Evolutionary conservation across 2,797 vertebrate genomes (phyloP), one percentile per base, ranked within the genome.

Genomic region (Uromys caudimaculatus): DNA sequence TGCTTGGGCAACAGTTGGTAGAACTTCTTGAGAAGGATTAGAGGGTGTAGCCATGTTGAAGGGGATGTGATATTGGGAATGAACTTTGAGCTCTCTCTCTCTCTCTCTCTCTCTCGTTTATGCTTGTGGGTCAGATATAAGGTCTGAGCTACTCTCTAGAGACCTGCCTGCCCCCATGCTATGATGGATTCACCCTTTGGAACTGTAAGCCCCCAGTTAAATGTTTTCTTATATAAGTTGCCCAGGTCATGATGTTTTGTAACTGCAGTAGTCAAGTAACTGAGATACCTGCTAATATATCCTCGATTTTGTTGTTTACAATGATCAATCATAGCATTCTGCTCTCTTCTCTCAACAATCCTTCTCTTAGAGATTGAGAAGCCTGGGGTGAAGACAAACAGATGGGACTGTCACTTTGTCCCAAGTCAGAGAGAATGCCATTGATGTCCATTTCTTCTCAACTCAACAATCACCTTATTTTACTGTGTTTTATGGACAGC

Each of bases 361-460:
- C 38, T 38, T 81, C 90, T 75, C 54, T 85, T 27, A 83, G 54
- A 35, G 56, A 52, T 52, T 82, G 93, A 75, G 69, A 91, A 89
- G 62, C 16, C 12, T 23, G 50, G 85, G 71, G 41, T 79, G 27
- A 76, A 60, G 83, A 86, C 44, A 41, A 83, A 85, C 78, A 90
- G 27, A 69, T 1, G 1, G 32, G 14, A 1, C 44, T 82, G 64
- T 88, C 23, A 85, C 77, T 50, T 78, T 69, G 44, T 92, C 82
- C 29, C 58, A 64, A 58, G 23, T 54, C 71, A 83, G 60, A 75
- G 79, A 88, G 38, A 27, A 78, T 60, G 6, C 58, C 44, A 54
- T 52, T 38, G 38, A 7, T n/a, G 44, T 6, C 17, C 52, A 62
- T 92, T 90, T 90, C 58, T 32, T 69, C 93, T 69, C 5, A 2